Evolutionary conservation across 2,888 invertebrate genomes (phyloP).

Genomic region (Lordiphosa andalusiaca): DNA sequence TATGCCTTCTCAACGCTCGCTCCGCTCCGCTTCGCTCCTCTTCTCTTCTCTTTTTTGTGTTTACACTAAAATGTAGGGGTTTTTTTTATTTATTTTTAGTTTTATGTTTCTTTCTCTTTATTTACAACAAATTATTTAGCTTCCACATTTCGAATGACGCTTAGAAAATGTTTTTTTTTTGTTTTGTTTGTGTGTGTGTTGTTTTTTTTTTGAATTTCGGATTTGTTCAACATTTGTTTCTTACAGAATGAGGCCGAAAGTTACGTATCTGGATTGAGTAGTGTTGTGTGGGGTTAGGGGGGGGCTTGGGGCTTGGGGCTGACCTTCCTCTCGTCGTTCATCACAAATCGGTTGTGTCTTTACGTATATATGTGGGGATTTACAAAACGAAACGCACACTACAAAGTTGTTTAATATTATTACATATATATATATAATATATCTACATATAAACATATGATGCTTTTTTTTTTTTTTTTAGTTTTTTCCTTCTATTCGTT

Average conservation of each 20-base stretch:
- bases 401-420: conserved; percentile 56
- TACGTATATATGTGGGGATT: conserved; percentile 40
- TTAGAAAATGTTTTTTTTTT: conserved; percentile 33
- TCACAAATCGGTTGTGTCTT: conserved; percentile 40
- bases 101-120: conserved; percentile 53
- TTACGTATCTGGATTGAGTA: conserved; percentile 80
- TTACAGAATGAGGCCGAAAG: conserved; percentile 80
- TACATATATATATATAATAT: conserved; percentile 59
- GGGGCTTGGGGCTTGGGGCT: not conserved
- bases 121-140: conserved; percentile 79
- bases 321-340: conserved; percentile 32
- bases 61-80: conserved; percentile 75
- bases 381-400: conserved; percentile 67
- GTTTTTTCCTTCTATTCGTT: conserved; percentile 36
- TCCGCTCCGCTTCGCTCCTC: no score
- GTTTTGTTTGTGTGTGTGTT: no score
- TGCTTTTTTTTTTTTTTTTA: conserved; percentile 15
- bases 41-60: conserved; percentile 41
- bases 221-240: conserved; percentile 63
- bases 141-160: conserved; percentile 48
- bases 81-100: conserved; percentile 39
- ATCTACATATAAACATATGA: conserved; percentile 73
- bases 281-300: conserved; percentile 29
- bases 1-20: conserved; percentile 47
- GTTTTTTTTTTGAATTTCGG: conserved; percentile 24